phyloP scores from a whole-genome alignment of 2,797 vertebrate species.

The Harpagifer antarcticus region DNA sequence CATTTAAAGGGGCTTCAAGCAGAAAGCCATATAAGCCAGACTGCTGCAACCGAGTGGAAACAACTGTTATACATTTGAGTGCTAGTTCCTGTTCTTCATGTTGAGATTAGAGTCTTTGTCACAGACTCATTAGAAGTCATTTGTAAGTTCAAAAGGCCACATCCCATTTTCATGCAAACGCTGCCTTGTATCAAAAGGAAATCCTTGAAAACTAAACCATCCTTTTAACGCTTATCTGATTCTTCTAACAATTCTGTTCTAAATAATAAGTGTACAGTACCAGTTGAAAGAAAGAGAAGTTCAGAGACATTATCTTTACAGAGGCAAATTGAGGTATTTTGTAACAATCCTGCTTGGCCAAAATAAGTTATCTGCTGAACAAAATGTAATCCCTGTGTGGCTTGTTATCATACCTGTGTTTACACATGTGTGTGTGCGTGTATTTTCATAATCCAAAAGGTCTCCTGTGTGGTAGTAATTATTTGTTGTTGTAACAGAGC shows the following conservation, averaged over 20 bases:
- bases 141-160: constrained; percentile 32
- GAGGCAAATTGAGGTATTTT: neutral
- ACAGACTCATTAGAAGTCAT: constrained; percentile 37
- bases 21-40: constrained; percentile 35
- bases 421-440: constrained; percentile 1
- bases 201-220: constrained; percentile 11
- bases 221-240: constrained; percentile 12
- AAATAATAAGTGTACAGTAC: neutral
- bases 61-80: constrained; percentile 3
- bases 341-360: constrained; percentile 25
- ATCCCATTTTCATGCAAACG: constrained; percentile 15
- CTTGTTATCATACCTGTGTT: constrained; percentile 49
- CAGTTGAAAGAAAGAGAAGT: neutral
- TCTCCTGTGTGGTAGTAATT: constrained; percentile 49
- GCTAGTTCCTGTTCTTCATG: constrained; percentile 27
- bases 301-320: neutral
- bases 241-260: neutral
- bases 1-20: constrained; percentile 52
- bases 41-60: constrained; percentile 2
- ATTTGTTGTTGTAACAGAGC: constrained; percentile 53
- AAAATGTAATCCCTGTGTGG: constrained; percentile 41
- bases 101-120: constrained; percentile 37
- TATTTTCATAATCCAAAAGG: constrained; percentile 27
- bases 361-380: constrained; percentile 26
- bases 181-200: constrained; percentile 21